Evolutionary conservation across 2,888 invertebrate species (phyloP).

Genomic region (Pilophorus perplexus): DNA sequence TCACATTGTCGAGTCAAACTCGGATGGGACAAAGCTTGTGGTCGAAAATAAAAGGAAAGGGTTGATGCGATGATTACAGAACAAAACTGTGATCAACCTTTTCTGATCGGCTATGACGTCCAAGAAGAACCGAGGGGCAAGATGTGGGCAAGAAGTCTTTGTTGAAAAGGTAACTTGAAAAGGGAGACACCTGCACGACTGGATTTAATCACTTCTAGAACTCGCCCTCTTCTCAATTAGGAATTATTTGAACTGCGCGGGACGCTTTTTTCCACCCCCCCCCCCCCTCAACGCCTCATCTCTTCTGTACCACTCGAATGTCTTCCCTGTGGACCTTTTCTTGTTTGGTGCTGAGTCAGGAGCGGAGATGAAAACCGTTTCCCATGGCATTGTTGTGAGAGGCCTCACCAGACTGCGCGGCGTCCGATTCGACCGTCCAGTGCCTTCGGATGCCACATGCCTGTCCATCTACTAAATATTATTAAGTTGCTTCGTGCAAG

Average conservation of each 20-base stretch:
- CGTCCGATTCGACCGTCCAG: background rate
- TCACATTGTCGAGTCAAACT: too few relatives aligned
- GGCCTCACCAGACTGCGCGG: constrained; percentile 26
- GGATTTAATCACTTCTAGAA: constrained; percentile 37
- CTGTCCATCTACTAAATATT: too few relatives aligned
- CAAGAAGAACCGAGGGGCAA: background rate
- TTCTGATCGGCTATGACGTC: constrained; percentile 25
- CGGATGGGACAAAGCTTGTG: background rate
- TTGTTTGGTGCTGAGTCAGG: constrained; percentile 39
- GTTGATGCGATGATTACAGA: constrained; percentile 40
- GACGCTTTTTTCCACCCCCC: background rate
- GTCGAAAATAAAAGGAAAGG: constrained; percentile 25
- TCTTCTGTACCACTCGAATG: constrained; percentile 1
- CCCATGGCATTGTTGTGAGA: constrained; percentile 9
- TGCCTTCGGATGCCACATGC: background rate
- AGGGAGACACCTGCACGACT: constrained; percentile 42
- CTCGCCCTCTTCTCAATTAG: constrained; percentile 41
- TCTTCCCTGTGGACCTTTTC: constrained; percentile 11
- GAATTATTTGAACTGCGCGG: constrained; percentile 38
- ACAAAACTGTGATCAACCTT: constrained; percentile 41
- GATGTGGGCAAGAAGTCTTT: constrained; percentile 17
- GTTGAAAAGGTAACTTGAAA: constrained; percentile 2
- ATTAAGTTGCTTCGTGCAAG: too few relatives aligned
- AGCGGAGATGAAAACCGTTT: constrained; percentile 26
- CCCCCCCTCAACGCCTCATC: background rate